A percentile compares a stretch with the other conserved stretches of the same genome.
Evolutionary conservation across 2,113 vertebrate species (phyloP).

Genomic region (Hemichromis elongatus): DNA sequence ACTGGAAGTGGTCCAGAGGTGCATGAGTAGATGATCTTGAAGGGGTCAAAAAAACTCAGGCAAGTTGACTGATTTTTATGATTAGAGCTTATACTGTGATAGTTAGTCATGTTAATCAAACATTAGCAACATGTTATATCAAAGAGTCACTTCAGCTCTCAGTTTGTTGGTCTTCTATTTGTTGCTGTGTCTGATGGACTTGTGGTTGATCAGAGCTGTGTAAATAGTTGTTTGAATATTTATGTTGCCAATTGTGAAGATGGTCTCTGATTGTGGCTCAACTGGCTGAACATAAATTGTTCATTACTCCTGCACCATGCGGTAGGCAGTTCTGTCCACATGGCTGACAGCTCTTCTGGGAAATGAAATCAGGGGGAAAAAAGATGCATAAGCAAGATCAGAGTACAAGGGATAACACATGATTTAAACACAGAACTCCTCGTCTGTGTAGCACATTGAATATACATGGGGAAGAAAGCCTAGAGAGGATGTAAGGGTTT

Average conservation of each 20-base stretch:
- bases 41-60: not conserved
- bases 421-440: conserved; percentile 12
- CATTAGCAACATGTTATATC: not conserved
- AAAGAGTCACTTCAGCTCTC: not conserved
- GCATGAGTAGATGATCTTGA: not conserved
- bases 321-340: conserved; percentile 7
- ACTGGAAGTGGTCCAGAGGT: not conserved
- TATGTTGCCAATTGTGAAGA: conserved; percentile 28
- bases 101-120: not conserved
- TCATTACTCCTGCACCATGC: not conserved
- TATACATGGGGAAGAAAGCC: not conserved
- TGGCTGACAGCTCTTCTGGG: conserved; percentile 20
- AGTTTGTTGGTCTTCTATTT: not conserved
- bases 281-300: conserved; percentile 23
- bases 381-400: not conserved
- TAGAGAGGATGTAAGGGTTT: not conserved
- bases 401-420: conserved; percentile 15
- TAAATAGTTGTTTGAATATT: conserved; percentile 58
- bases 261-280: conserved; percentile 13
- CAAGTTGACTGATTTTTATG: not conserved
- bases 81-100: not conserved
- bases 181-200: conserved; percentile 16
- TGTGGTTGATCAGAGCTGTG: conserved; percentile 48
- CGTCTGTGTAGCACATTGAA: not conserved
- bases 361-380: conserved; percentile 38